Percentiles rank a stretch among this genome's conserved stretches.
Conservation (phyloP, 2,888 invertebrate genomes). For the Busseola fusca region DNA sequence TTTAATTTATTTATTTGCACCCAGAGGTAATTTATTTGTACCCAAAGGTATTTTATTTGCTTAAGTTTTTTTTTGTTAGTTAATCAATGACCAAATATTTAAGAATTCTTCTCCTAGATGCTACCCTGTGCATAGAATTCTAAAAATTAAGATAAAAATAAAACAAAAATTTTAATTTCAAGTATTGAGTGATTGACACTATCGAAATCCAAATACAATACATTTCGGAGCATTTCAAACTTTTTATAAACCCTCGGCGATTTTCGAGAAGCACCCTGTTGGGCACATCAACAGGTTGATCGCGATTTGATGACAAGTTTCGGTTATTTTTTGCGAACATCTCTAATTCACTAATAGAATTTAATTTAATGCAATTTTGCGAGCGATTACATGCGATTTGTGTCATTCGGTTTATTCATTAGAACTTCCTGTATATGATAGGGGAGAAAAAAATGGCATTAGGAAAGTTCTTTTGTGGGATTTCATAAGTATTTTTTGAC, state of each 20-base stretch:
- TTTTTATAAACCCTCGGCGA: not conserved
- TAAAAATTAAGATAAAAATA: no score
- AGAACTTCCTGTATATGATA: slow-evolving; percentile 77
- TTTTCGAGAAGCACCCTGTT: slow-evolving; percentile 39
- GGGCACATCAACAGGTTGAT: slow-evolving; percentile 63
- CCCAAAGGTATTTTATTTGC: no score
- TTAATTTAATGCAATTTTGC: slow-evolving; percentile 75
- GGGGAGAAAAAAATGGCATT: slow-evolving; percentile 1
- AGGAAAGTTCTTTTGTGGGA: not conserved
- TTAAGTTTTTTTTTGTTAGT: not conserved
- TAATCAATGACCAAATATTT: not conserved
- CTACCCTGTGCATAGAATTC: not conserved
- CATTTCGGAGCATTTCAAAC: not conserved
- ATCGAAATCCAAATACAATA: not conserved
- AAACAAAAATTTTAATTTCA: not conserved
- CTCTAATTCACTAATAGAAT: slow-evolving; percentile 78
- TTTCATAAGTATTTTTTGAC: not conserved
- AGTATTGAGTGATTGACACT: not conserved
- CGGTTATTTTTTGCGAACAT: slow-evolving; percentile 63
- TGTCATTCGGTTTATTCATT: slow-evolving; percentile 71
- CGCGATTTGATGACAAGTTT: slow-evolving; percentile 78
- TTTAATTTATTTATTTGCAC: not conserved
- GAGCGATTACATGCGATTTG: slow-evolving; percentile 66
- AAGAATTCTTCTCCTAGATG: no score
- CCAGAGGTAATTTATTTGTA: no score